These are phyloP conservation scores for Temnopleurus reevesii DNA, from an alignment of 53 echinoderm and acorn worm genomes.

Conservation along the genomic window DNA sequence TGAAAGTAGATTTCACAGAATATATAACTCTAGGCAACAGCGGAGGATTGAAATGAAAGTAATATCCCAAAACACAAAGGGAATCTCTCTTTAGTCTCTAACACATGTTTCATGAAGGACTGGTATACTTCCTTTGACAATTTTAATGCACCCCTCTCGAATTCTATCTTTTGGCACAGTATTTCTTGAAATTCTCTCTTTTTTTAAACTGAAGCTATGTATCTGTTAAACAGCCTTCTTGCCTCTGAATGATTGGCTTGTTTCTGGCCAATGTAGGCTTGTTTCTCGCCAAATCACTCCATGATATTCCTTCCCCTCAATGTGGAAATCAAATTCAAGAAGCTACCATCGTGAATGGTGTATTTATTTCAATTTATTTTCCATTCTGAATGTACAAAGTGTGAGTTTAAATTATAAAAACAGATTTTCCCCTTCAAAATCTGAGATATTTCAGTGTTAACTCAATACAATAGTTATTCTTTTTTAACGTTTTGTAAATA, in stretches of 20 bases:
- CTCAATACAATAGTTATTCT: background rate
- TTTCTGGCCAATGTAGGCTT: background rate
- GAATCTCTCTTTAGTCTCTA: too few species aligned
- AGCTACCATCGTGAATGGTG: background rate
- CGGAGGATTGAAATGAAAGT: too few species aligned
- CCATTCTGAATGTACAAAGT: conserved; percentile 25
- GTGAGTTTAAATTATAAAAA: conserved; percentile 42
- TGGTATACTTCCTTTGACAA: too few species aligned
- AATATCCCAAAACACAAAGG: too few species aligned
- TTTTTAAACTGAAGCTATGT: too few species aligned
- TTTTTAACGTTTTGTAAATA: conserved; percentile 56
- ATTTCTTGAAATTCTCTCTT: too few species aligned
- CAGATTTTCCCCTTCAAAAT: conserved; percentile 8
- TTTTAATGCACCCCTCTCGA: too few species aligned
- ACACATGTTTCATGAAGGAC: too few species aligned
- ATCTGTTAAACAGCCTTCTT: conserved; percentile 31
- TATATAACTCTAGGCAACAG: too few species aligned
- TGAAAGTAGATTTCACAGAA: too few species aligned
- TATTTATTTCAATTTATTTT: conserved; percentile 14
- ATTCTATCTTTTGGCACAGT: too few species aligned
- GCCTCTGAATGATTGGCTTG: background rate
- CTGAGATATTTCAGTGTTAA: conserved; percentile 50
- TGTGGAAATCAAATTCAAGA: background rate
- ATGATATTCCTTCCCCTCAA: background rate
- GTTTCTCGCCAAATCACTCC: background rate